Conservation (phyloP, 2,888 invertebrate species). For the Caenorhabditis sp. region DNA sequence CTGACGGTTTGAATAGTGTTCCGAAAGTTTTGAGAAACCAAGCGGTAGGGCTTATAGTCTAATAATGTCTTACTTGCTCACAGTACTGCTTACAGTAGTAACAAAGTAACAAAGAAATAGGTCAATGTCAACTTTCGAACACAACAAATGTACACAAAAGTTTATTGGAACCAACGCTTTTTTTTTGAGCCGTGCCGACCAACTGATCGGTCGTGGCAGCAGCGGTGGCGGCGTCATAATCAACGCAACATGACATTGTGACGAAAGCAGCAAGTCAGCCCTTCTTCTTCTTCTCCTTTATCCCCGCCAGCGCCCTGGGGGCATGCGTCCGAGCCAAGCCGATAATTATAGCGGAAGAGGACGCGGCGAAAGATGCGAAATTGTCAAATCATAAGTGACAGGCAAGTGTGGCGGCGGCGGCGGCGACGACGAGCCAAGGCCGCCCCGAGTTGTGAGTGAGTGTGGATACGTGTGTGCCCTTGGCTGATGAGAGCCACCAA, state of each 20-base stretch:
- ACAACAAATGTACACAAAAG: no score
- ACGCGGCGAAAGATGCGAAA: conserved; percentile 48
- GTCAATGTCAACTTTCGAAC: no score
- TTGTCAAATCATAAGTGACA: conserved; percentile 64
- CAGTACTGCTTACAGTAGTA: no score
- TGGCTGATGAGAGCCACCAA: background rate
- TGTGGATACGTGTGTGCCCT: conserved; percentile 25
- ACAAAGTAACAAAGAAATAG: no score
- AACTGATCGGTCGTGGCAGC: conserved; percentile 6
- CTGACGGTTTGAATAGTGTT: no score
- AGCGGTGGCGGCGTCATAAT: conserved; percentile 49
- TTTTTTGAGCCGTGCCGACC: background rate
- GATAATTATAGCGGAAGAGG: conserved; percentile 53
- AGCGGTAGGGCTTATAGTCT: no score
- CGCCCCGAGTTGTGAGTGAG: conserved; percentile 15
- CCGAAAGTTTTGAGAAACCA: no score
- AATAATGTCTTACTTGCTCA: no score
- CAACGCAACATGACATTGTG: conserved; percentile 55
- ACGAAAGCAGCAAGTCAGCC: conserved; percentile 49
- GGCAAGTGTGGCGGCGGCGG: conserved; percentile 32
- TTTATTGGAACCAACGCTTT: no score
- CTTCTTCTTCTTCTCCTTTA: conserved; percentile 21
- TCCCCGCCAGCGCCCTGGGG: conserved; percentile 30
- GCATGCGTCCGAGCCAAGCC: conserved; percentile 43
- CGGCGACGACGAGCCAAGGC: conserved; percentile 17